Percentiles rank a stretch among this genome's conserved stretches.
Conservation (phyloP, 2,797 vertebrate species). For the Taeniopygia guttata region DNA sequence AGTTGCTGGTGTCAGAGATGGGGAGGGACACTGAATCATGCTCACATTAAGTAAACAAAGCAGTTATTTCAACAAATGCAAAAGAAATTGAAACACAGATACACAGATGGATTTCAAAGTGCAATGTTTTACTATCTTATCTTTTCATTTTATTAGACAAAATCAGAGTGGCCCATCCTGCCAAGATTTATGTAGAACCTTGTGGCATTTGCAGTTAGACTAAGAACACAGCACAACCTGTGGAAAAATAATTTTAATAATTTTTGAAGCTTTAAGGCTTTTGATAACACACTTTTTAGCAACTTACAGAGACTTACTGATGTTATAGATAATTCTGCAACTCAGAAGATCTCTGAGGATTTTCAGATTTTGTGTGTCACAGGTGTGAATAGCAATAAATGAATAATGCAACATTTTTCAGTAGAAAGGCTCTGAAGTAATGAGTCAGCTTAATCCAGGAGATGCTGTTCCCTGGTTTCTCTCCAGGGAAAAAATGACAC, state of each 20-base stretch:
- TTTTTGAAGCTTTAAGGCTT: neutral
- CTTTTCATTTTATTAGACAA: neutral
- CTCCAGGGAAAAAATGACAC: neutral
- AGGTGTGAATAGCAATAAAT: neutral
- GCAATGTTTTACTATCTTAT: neutral
- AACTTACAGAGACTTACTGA: neutral
- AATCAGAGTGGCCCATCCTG: neutral
- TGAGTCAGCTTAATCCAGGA: neutral
- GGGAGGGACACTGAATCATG: neutral
- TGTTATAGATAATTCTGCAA: neutral
- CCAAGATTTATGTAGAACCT: neutral
- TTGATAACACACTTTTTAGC: neutral
- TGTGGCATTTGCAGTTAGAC: neutral
- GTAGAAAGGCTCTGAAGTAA: constrained; percentile 12
- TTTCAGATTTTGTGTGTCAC: neutral
- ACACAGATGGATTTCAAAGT: neutral
- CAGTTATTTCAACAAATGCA: neutral
- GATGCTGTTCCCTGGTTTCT: neutral
- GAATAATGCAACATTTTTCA: neutral
- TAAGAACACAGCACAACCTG: neutral
- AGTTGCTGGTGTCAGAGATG: neutral
- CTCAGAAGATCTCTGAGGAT: neutral
- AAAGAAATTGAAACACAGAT: neutral
- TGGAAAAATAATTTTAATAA: neutral
- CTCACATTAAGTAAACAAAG: neutral